Evolutionary conservation across 2,888 invertebrate genomes (phyloP), one percentile per base, ranked within the genome.

Genomic region (Pelosia muscerda): DNA sequence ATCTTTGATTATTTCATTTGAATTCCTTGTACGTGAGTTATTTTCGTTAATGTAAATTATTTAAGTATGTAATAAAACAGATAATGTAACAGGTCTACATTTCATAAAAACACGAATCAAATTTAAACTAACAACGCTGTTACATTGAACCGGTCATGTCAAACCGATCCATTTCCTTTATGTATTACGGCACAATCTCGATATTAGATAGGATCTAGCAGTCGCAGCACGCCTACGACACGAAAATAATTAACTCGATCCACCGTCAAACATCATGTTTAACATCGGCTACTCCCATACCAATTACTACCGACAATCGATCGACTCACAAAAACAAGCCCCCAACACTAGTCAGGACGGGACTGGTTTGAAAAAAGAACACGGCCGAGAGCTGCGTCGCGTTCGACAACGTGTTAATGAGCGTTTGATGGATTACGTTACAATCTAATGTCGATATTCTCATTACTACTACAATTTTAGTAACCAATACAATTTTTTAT

Each of bases 261-360:
- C 90, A 87, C 88, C 92, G 88, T 90, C 90, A 88, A 93, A 94
- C 93, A 93, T 88, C 88, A 89, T 93, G 94, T 94, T 89, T 89
- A 90, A 94, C 93, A 93, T 88, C 90, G 86, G 90, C 93, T 93
- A 93, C 94, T 93, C 93, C 92, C 92, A 90, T 90, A 93, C 91
- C 93, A 92, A 93, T 94, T 94, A 93, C 94, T 92, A 92, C 93
- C 88, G 91, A 90, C 91, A 89, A 88, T 91, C 92, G 90, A 90
- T 89, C 86, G 85, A 83, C 84, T 86, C 82, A 90, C 86, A 90
- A 92, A 93, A 93, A 91, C 91, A 78, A 84, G 85, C 86, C 84
- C 83, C 82, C 90, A 88, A 81, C 92, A 90, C 92, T 92, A 90
- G 88, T 78, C 81, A 73, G 73, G 85, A 89, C 88, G 74, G 73